These are phyloP conservation scores for Corvus moneduloides DNA, from an alignment of 2,113 vertebrate species.

Conservation along the genomic window DNA sequence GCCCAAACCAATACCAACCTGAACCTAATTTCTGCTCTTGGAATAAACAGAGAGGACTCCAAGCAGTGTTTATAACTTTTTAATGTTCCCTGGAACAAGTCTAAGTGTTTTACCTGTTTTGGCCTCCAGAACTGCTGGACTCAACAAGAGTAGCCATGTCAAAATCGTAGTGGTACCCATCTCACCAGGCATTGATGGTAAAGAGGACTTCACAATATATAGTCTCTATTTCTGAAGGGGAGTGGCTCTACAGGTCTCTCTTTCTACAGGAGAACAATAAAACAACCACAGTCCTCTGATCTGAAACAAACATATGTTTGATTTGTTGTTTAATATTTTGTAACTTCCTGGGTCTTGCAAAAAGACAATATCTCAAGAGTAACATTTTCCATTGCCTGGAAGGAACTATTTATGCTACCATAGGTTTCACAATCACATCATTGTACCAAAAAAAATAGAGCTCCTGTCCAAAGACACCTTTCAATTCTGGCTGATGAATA, in stretches of 20 bases:
- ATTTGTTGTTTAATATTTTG: slow-evolving; percentile 25
- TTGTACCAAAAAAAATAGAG: neutral
- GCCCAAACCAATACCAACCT: neutral
- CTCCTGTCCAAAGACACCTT: neutral
- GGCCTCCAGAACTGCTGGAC: neutral
- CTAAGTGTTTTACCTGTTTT: slow-evolving; percentile 36
- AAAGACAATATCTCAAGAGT: neutral
- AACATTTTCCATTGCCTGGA: slow-evolving; percentile 10
- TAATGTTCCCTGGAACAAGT: neutral
- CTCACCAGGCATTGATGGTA: neutral
- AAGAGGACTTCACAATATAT: neutral
- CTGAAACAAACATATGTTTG: slow-evolving; percentile 18
- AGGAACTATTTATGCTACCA: neutral
- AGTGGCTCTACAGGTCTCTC: neutral
- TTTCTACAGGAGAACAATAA: neutral
- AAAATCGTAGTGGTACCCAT: neutral
- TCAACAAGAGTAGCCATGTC: neutral
- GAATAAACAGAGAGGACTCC: neutral
- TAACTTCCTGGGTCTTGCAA: slow-evolving; percentile 34
- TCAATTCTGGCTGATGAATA: neutral
- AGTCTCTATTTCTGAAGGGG: slow-evolving; percentile 22
- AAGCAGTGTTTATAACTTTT: neutral
- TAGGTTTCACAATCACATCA: neutral
- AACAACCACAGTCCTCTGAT: neutral
- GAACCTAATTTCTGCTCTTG: neutral